Conservation (phyloP, 2,888 invertebrate genomes). For the Temnothorax ravouxi region DNA sequence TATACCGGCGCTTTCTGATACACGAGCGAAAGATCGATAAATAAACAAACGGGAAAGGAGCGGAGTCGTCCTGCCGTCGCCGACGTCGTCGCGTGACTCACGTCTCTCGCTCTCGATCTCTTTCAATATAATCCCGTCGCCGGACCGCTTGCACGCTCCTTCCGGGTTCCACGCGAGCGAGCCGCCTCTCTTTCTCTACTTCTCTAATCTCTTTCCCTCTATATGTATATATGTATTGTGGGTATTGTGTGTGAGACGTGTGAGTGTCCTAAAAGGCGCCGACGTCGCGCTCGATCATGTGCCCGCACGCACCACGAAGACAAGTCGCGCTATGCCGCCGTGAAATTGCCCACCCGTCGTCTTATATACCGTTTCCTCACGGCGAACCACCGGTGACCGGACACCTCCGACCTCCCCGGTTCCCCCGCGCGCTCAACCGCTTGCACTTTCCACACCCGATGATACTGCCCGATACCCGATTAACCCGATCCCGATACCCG, state of each 20-base stretch:
- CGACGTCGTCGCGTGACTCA: slow-evolving; percentile 20
- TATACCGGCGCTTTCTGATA: slow-evolving; percentile 36
- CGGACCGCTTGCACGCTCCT: background rate
- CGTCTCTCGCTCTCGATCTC: background rate
- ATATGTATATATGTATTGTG: background rate
- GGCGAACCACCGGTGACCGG: background rate
- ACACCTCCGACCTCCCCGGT: too few relatives aligned
- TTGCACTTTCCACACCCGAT: background rate
- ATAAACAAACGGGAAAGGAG: slow-evolving; percentile 64
- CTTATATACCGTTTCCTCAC: background rate
- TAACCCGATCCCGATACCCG: background rate
- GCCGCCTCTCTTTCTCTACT: background rate
- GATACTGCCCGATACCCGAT: background rate
- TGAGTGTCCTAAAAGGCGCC: background rate
- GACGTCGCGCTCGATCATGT: slow-evolving; percentile 37
- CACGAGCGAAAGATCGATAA: slow-evolving; percentile 59
- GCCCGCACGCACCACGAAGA: slow-evolving; percentile 3
- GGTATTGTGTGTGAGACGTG: background rate
- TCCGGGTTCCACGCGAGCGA: background rate
- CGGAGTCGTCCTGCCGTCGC: background rate
- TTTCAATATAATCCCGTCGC: background rate
- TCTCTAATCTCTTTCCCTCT: background rate
- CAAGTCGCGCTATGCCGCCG: slow-evolving; percentile 28
- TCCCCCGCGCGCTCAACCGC: background rate
- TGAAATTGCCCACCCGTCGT: background rate